phyloP scores from a whole-genome alignment of 1,140 invertebrate genomes.

The Drosophila subobscura region DNA sequence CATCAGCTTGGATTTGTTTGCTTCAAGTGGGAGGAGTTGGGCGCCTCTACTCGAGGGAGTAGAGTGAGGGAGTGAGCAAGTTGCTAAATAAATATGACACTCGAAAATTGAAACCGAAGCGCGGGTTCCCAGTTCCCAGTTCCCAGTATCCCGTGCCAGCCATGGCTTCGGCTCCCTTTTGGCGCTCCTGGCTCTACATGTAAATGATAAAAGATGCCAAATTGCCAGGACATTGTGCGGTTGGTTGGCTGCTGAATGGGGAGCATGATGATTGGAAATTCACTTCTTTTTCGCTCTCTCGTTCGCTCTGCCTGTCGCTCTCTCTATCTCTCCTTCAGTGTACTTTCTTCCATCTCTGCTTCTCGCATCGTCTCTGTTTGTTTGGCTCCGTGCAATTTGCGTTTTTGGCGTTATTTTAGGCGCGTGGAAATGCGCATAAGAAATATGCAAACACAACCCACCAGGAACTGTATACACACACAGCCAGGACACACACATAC shows the following conservation, averaged over 20 bases:
- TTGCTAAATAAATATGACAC: conserved; percentile 44
- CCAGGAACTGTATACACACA: conserved; percentile 12
- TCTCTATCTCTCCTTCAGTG: too few relatives aligned
- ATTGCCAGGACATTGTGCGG: conserved; percentile 33
- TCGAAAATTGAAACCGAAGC: conserved; percentile 23
- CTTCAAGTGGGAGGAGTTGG: neutral
- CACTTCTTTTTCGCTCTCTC: neutral
- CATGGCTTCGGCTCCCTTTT: neutral
- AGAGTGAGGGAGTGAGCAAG: neutral
- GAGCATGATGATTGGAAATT: conserved; percentile 42
- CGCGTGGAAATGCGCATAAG: conserved; percentile 58
- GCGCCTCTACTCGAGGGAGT: neutral
- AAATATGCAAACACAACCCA: conserved; percentile 63
- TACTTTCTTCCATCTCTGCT: neutral
- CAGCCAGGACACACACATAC: conserved; percentile 11
- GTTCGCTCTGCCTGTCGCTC: neutral
- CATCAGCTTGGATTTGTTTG: conserved; percentile 23
- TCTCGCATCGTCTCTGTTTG: conserved; percentile 2
- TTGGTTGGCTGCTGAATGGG: neutral
- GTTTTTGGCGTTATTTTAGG: conserved; percentile 46
- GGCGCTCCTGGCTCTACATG: conserved; percentile 21
- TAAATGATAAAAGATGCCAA: conserved; percentile 66
- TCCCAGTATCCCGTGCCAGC: too few relatives aligned
- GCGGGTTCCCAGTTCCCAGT: too few relatives aligned
- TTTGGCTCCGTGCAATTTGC: conserved; percentile 38